Evolutionary conservation across 1,140 invertebrate genomes (phyloP), one percentile per base, ranked within the genome.

Genomic region (Achroia grisella): DNA sequence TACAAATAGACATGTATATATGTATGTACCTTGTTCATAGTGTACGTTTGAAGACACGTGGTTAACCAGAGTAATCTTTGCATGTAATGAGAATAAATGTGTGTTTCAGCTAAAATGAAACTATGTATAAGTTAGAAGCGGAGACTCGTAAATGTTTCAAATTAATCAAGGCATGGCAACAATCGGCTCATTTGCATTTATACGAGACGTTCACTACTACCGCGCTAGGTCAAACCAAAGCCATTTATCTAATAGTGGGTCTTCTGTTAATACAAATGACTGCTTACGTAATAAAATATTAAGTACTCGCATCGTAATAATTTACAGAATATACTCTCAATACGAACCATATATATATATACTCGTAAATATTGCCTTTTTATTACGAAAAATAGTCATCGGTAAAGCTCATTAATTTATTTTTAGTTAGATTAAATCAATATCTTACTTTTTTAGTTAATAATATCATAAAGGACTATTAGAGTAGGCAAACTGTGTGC

Each of bases 161-260:
- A 60, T 57, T 66, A 66, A 66, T 66, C 59, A 62, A 56, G 58
- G 51, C 51, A 55, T 53, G 56, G 57, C 40, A 62, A 66, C 63
- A 60, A 66, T 60, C 56, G 63, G 47, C 60, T 71, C 61, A 75
- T 75, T 69, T 71, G 66, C 71, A 75, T 71, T 65, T 75, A 75
- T 75, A 75, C 68, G 68, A 75, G 63, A 45, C 44, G 46, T 48
- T 59, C 39, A 49, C 54, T 23, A 23, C 17, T 23, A 23, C 48
- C 59, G 41, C 47, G 48, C 52, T 52, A 48, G 48, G 48, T 47
- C 56, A 50, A 52, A 56, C 63, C 56, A 30, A 54, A 54, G 60
- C 63, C 51, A 58, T 61, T 37, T 23, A 66, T 45, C 58, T 52
- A 60, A 60, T 48, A 23, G 17, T 2, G 17, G 17, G 17, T 23